Conservation (phyloP, 2,888 invertebrate species). For the Leptopilina drosophilae region DNA sequence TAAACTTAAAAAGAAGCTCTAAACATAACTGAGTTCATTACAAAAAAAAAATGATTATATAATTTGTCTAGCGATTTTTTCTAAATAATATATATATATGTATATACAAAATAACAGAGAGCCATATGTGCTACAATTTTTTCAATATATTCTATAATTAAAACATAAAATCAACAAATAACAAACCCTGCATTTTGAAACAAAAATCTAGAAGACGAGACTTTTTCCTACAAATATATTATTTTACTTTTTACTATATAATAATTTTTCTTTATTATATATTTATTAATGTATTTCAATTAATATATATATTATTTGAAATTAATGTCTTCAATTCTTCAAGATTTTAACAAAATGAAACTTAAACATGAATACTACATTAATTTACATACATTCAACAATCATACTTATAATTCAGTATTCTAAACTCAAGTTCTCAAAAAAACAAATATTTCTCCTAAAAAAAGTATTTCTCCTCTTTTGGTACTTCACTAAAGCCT, state of each 20-base stretch:
- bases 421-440: conserved; percentile 10
- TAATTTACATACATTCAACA: conserved; percentile 25
- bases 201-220: conserved; percentile 41
- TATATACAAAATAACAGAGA: conserved; percentile 65
- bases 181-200: conserved; percentile 51
- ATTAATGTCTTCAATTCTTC: conserved; percentile 2
- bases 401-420: neutral
- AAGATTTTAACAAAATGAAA: conserved; percentile 3
- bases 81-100: no score
- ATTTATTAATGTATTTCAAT: neutral
- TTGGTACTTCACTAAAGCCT: conserved; percentile 30
- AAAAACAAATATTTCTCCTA: conserved; percentile 12
- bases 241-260: conserved; percentile 4
- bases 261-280: neutral
- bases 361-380: neutral
- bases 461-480: neutral
- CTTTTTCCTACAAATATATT: conserved; percentile 35
- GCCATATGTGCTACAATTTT: conserved; percentile 59
- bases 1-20: conserved; percentile 18
- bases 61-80: conserved; percentile 9
- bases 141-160: conserved; percentile 62
- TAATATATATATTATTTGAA: neutral
- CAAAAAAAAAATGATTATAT: neutral
- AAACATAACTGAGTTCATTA: conserved; percentile 17
- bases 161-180: conserved; percentile 66